These are phyloP conservation scores for Phengaris arion DNA, from an alignment of 2,888 invertebrate species.

Conservation along the genomic window DNA sequence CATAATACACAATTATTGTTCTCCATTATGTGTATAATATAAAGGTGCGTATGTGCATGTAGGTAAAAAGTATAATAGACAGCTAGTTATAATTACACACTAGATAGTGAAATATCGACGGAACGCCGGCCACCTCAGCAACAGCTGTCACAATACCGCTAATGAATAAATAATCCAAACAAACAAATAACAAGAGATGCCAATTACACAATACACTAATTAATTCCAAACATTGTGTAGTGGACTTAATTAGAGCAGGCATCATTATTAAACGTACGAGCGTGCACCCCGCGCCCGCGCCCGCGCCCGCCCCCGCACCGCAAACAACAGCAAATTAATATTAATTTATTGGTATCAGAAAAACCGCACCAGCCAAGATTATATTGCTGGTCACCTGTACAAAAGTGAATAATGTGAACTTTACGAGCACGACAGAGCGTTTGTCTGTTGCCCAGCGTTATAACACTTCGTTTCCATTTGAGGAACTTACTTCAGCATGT, in stretches of 20 bases:
- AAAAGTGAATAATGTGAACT: too few relatives aligned
- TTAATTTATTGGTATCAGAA: conserved; percentile 45
- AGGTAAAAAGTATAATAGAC: too few relatives aligned
- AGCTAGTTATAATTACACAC: background rate
- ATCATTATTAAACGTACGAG: conserved; percentile 46
- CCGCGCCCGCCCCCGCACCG: background rate
- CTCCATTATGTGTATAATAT: too few relatives aligned
- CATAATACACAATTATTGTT: too few relatives aligned
- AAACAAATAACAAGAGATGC: conserved; percentile 80
- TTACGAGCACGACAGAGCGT: too few relatives aligned
- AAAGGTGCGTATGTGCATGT: too few relatives aligned
- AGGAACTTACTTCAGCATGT: too few relatives aligned
- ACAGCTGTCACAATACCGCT: conserved; percentile 72
- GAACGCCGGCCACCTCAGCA: conserved; percentile 54
- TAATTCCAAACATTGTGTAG: conserved; percentile 80
- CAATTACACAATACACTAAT: conserved; percentile 80
- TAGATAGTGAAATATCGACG: conserved; percentile 43
- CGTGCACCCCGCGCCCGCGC: background rate
- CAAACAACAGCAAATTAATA: conserved; percentile 52
- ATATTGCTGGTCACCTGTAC: background rate
- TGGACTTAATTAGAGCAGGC: conserved; percentile 76
- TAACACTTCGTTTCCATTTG: too few relatives aligned
- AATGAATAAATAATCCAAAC: conserved; percentile 79
- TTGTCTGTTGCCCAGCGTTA: too few relatives aligned
- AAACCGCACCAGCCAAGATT: conserved; percentile 32